These are phyloP conservation scores for Coenobita brevimanus DNA, from an alignment of 1,140 invertebrate genomes.

Conservation along the genomic window DNA sequence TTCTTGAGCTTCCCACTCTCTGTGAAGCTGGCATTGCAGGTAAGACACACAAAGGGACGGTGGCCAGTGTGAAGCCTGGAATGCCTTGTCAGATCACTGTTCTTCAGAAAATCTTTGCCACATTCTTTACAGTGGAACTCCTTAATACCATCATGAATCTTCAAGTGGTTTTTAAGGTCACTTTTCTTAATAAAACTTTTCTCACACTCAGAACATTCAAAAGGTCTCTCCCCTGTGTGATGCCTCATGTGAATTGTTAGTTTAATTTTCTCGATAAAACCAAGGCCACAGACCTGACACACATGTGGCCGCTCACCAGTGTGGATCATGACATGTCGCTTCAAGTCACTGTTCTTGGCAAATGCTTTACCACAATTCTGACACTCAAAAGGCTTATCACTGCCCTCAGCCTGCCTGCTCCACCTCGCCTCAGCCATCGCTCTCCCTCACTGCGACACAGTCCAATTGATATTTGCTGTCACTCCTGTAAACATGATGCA, in stretches of 20 bases:
- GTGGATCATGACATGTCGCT: slow-evolving; percentile 8
- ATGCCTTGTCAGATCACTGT: too few relatives aligned
- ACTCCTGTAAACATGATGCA: too few relatives aligned
- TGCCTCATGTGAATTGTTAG: background rate
- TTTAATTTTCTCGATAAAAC: background rate
- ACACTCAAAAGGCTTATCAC: background rate
- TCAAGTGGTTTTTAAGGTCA: background rate
- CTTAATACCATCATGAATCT: background rate
- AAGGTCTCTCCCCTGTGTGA: background rate
- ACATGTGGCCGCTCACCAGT: background rate
- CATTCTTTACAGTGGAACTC: too few relatives aligned
- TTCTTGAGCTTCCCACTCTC: too few relatives aligned
- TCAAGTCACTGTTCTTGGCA: background rate
- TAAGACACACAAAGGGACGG: too few relatives aligned
- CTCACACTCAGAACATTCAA: background rate
- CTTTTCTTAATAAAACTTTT: slow-evolving; percentile 7
- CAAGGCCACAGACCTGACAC: background rate
- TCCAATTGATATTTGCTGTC: too few relatives aligned
- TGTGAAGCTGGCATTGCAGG: too few relatives aligned
- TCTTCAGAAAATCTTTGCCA: too few relatives aligned
- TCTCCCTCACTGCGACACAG: too few relatives aligned
- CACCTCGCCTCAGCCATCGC: too few relatives aligned
- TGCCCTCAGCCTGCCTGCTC: too few relatives aligned
- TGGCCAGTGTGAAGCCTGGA: too few relatives aligned
- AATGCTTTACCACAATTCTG: background rate